A percentile compares a stretch with the other conserved stretches of the same genome.
phyloP scores from a whole-genome alignment of 2,888 invertebrate genomes.

The Tortrix viridana region DNA sequence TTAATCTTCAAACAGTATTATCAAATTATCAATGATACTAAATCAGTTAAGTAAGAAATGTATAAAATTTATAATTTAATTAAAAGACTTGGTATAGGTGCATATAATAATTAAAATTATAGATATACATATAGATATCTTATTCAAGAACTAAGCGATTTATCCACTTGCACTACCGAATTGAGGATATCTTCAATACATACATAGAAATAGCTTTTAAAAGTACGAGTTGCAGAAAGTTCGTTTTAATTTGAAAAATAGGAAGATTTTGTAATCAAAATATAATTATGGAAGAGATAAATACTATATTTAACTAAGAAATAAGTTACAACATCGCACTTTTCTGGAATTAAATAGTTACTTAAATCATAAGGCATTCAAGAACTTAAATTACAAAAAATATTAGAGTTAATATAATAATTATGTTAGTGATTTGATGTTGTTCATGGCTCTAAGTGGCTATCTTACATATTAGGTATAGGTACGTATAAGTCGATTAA shows the following conservation, averaged over 20 bases:
- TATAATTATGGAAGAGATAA: constrained; percentile 7
- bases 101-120: constrained; percentile 14
- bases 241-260: neutral
- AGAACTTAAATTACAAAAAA: constrained; percentile 18
- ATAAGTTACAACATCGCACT: constrained; percentile 26
- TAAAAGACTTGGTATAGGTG: constrained; percentile 8
- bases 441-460: constrained; percentile 32
- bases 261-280: constrained; percentile 20
- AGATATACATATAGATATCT: too few relatives aligned
- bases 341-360: constrained; percentile 15
- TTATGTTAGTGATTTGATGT: constrained; percentile 32
- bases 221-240: neutral
- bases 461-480: constrained; percentile 30
- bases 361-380: constrained; percentile 30
- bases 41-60: neutral
- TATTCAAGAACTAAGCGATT: constrained; percentile 13
- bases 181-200: neutral
- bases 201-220: too few relatives aligned
- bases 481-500: constrained; percentile 35
- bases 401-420: constrained; percentile 26
- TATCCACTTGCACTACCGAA: constrained; percentile 5
- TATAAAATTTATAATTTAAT: neutral
- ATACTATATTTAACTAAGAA: constrained; percentile 23
- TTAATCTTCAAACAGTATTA: too few relatives aligned
- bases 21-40: constrained; percentile 1